Conservation (phyloP, 2,797 vertebrate genomes). For the Clarias platycephalus region DNA sequence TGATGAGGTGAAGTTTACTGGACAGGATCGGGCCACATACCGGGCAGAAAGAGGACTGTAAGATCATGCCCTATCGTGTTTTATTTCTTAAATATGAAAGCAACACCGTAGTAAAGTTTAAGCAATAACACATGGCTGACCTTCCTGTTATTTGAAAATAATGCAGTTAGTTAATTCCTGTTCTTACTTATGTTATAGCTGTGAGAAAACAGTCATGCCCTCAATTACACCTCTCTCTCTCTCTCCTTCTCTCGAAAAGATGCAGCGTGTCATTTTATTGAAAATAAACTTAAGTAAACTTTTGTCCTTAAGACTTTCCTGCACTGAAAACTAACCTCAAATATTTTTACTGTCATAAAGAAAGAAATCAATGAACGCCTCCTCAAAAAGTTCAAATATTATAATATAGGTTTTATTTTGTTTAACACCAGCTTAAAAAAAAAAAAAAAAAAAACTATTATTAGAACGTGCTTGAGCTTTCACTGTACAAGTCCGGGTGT, state of each 20-base stretch:
- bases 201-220: background rate
- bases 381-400: background rate
- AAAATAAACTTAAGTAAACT: background rate
- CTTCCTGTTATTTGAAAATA: background rate
- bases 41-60: background rate
- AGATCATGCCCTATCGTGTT: background rate
- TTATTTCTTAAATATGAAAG: background rate
- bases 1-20: background rate
- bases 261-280: background rate
- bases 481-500: background rate
- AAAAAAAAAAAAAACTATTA: background rate
- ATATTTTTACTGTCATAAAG: no score
- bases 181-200: background rate
- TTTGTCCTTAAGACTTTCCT: background rate
- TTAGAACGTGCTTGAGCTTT: background rate
- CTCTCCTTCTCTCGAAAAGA: background rate
- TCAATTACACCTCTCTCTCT: background rate
- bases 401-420: background rate
- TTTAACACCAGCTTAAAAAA: background rate
- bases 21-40: background rate
- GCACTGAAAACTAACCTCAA: background rate
- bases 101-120: background rate
- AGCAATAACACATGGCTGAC: background rate
- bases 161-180: background rate
- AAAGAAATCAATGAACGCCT: background rate